Evolutionary conservation across 2,797 vertebrate genomes (phyloP).

Genomic region (Phalanger gymnotis): DNA sequence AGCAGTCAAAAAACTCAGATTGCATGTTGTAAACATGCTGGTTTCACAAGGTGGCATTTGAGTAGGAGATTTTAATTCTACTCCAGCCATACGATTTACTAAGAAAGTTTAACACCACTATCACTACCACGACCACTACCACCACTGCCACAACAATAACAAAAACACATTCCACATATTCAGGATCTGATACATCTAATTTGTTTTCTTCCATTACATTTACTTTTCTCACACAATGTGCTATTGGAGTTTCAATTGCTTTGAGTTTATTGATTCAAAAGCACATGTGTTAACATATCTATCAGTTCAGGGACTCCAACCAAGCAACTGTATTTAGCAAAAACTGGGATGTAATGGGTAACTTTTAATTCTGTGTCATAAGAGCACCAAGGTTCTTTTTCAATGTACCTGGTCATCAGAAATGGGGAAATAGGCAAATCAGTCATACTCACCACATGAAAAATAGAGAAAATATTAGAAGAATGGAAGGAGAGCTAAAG

Average conservation of each 20-base stretch:
- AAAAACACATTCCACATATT: neutral
- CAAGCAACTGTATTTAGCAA: neutral
- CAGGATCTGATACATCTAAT: neutral
- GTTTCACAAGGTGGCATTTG: neutral
- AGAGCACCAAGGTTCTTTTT: neutral
- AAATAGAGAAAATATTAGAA: neutral
- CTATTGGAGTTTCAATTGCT: neutral
- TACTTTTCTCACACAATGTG: neutral
- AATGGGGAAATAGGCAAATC: neutral
- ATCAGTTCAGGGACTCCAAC: neutral
- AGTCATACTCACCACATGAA: neutral
- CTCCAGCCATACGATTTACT: neutral
- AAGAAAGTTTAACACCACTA: neutral
- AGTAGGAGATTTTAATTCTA: neutral
- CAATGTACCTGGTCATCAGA: neutral
- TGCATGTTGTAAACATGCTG: neutral
- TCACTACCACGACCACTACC: neutral
- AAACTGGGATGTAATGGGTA: neutral
- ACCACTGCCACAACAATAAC: neutral
- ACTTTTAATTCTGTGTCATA: neutral
- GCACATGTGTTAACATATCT: neutral
- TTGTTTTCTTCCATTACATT: neutral
- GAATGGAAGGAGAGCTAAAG: neutral
- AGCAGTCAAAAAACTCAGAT: neutral
- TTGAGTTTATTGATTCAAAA: neutral